These are phyloP conservation scores for Spea multiplicata DNA, from an alignment of 2,113 vertebrate genomes.

Conservation along the genomic window DNA sequence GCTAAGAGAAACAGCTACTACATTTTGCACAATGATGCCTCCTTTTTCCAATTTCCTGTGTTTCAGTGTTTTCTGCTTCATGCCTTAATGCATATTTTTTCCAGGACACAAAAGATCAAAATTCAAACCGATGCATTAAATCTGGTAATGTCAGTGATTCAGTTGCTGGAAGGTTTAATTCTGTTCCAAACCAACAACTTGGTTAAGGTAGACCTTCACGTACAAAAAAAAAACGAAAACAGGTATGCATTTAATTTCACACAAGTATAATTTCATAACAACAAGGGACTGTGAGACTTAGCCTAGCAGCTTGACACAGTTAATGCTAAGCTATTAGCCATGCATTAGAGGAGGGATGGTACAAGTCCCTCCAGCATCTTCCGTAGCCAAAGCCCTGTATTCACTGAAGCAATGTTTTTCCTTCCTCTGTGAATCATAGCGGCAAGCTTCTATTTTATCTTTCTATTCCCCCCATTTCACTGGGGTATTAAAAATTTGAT, in stretches of 20 bases:
- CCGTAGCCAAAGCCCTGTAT: constrained; percentile 53
- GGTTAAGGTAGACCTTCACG: constrained; percentile 19
- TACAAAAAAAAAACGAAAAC: constrained; percentile 3
- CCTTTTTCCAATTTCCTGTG: constrained; percentile 11
- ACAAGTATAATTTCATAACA: constrained; percentile 54
- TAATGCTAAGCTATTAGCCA: constrained; percentile 53
- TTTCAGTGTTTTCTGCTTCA: constrained; percentile 19
- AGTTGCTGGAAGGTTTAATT: constrained; percentile 23
- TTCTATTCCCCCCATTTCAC: constrained; percentile 56
- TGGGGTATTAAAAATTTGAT: constrained; percentile 67
- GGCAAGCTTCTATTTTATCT: constrained; percentile 63
- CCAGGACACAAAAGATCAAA: background rate
- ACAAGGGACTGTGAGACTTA: constrained; percentile 50
- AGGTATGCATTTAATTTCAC: constrained; percentile 58
- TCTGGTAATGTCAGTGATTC: constrained; percentile 26
- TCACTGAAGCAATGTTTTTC: constrained; percentile 54
- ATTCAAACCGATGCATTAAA: constrained; percentile 20
- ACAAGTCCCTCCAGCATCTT: constrained; percentile 49
- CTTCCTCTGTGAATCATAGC: constrained; percentile 56
- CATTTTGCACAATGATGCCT: background rate
- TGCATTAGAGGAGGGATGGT: constrained; percentile 55
- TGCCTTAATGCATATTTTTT: constrained; percentile 11
- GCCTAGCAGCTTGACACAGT: constrained; percentile 41
- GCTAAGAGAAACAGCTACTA: constrained; percentile 1
- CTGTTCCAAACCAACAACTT: constrained; percentile 29